Base-by-base conservation (phyloP, 2,888 invertebrate genomes). In the Cosmorhoe ocellata region DNA sequence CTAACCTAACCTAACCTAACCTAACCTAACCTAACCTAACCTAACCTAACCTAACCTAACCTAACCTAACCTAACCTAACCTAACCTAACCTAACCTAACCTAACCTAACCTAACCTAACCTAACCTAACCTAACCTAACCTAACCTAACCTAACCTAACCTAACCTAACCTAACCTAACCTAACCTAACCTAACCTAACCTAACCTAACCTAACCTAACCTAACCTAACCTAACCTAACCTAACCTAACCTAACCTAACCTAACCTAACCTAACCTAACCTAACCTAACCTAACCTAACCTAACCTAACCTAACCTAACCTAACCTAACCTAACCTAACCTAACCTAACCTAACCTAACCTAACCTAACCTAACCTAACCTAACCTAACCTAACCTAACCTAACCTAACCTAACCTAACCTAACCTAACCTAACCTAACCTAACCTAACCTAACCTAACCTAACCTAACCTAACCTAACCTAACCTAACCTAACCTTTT, bases 281-380 rank as follows among this genome's bases (percentile, higher is more conserved):
- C 57, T 50, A 57, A 53, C 53, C 50, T 51, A 57, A 56, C 56
- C 51, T 52, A 56, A 56, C 51, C 50, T 52, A 56, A 56, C 50
- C 52, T 53, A 56, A 56, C 56, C 56, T 56, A 56, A 56, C 56
- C 56, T 56, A 56, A 56, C 56, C 56, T 56, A 56, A 56, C 56
- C 56, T 51, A 56, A 56, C 56, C 56, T 56, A 56, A 56, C 56
- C 55, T 56, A 56, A 56, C 56, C 56, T 56, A 56, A 56, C 56
- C 56, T 56, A 55, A 55, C 55, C 50, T 50, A 55, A 42, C 49
- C 49, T 49, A 51, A 53, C 53, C 53, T 49, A 49, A 55, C 50
- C 55, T 55, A 50, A 55, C 55, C 55, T 55, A 50, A 55, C 50
- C 55, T 55, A 50, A 50, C 49, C 49, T 54, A 54, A 54, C 51